A percentile compares a stretch with the other conserved stretches of the same genome.
These are phyloP conservation scores for Platalea minor DNA, from an alignment of 2,797 vertebrate genomes.

Conservation along the genomic window DNA sequence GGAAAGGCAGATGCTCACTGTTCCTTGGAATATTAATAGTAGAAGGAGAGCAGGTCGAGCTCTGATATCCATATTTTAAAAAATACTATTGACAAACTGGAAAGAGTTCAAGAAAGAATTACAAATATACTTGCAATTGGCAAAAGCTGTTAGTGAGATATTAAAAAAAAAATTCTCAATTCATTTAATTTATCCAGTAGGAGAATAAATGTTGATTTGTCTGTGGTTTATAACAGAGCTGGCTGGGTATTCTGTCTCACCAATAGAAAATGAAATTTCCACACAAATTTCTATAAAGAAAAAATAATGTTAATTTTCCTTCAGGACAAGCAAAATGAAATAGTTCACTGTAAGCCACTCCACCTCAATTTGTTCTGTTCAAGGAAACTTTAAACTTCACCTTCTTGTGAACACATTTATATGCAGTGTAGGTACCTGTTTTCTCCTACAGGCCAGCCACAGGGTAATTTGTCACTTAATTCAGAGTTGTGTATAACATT, in stretches of 20 bases:
- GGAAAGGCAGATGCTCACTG: neutral
- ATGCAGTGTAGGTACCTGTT: neutral
- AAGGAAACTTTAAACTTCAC: conserved; percentile 30
- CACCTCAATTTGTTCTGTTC: neutral
- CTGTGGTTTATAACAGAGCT: neutral
- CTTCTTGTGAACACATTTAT: neutral
- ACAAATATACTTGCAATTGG: neutral
- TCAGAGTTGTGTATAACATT: conserved; percentile 12
- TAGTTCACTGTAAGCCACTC: neutral
- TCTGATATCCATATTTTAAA: neutral
- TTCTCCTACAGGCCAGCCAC: conserved; percentile 10
- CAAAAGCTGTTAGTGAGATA: neutral
- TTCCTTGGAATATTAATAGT: neutral
- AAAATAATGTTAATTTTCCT: conserved; percentile 28
- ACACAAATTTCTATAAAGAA: neutral
- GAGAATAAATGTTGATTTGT: neutral
- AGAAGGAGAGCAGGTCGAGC: neutral
- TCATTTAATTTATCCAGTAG: neutral
- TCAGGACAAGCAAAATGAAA: neutral
- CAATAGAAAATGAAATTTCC: conserved; percentile 50
- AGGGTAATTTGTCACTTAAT: conserved; percentile 45
- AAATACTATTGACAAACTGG: neutral
- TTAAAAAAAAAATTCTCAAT: neutral
- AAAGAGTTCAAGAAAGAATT: conserved; percentile 6
- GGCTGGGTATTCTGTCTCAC: neutral